Base-by-base conservation (phyloP, 1,140 invertebrate genomes). In the Leptopilina clavipes region DNA sequence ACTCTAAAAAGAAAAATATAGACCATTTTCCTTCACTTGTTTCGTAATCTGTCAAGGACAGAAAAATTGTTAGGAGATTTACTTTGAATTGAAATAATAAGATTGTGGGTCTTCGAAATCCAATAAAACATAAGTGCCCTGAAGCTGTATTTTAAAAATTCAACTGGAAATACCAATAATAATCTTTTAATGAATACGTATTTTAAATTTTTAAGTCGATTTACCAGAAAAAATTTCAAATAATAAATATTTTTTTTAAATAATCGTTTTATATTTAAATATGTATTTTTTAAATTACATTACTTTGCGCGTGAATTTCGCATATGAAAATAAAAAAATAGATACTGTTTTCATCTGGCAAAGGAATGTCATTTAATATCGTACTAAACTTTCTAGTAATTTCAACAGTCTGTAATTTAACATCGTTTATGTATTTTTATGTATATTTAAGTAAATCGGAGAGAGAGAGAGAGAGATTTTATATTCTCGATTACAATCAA, bases 31-130 rank as follows among this genome's bases (percentile, higher is more conserved):
- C 40, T 74, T 44, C 19, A 31, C 22, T 31, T 65, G 19, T 74
- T 74, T 59, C 73, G 56, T 43, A 74, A 74, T 40, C 22, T 11
- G 37, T 19, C 25, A 74, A n/a, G n/a, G 54, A 19, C 56, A 65
- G 37, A 44, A 45, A 31, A 80, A 75, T 59, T 59, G 54, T 71
- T 81, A 77, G 79, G 75, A 79, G 79, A 82, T 81, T 82, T 25
- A 71, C 72, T 75, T 44, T 65, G 59, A 31, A 65, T 10, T 37
- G 59, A 65, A 65, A 65, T 65, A 31, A 65, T 14, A 65, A 76
- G 7, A 19, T 71, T 71, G 43, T 54, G 11, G 71, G 81, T 78
- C 78, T 83, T 83, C 81, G 14, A 78, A 76, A 81, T 76, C 75
- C 80, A 76, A 80, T 82, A 75, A 18, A 10, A 25, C 18, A 52